Evolutionary conservation across 2,888 invertebrate species (phyloP), one percentile per base, ranked within the genome.

Genomic region (Patella ulyssiponensis): DNA sequence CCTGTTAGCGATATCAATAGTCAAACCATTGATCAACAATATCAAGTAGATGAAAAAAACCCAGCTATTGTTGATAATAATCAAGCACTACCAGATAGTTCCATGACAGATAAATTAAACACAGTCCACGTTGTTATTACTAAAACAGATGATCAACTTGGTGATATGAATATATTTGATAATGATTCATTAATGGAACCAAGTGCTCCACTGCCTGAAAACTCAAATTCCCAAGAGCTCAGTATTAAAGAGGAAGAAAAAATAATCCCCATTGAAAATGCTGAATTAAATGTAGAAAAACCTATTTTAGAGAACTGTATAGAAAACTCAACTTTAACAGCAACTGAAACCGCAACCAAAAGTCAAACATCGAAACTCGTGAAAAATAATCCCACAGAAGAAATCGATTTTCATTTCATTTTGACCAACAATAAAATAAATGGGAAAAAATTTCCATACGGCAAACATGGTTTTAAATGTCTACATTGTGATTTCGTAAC

Each of bases 401-500:
- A 53, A 52, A 71, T 73, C 14, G 86, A 87, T 75, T 87, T 86
- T 72, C 82, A 83, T 77, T 87, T 87, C 73, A 78, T 87, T 69
- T 76, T 87, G 27, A 72, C 81, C 5, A 84, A 82, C 12, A 82
- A 82, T 44, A 76, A 77, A 64, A 81, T 84, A 11, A 80, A 85
- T 27, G 84, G 86, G 11, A 82, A 79, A 27, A 81, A 85, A 3
- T 77, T 86, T 54, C 81, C 78, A 12, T 87, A 86, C 75, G 85
- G 86, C 11, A 86, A 85, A 71, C 82, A 85, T 71, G 81, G 82
- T 11, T 87, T 88, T 76, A 84, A 85, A 76, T 90, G 89, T 77
- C 75, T 90, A 15, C 88, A 88, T 75, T 90, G 89, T 78, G 80
- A 80, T 11, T 86, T 82, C 73, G 84, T 84, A 53, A 84, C 85